phyloP scores from a whole-genome alignment of 92 coral and sea anemone genomes.

The Actinostola sp. region DNA sequence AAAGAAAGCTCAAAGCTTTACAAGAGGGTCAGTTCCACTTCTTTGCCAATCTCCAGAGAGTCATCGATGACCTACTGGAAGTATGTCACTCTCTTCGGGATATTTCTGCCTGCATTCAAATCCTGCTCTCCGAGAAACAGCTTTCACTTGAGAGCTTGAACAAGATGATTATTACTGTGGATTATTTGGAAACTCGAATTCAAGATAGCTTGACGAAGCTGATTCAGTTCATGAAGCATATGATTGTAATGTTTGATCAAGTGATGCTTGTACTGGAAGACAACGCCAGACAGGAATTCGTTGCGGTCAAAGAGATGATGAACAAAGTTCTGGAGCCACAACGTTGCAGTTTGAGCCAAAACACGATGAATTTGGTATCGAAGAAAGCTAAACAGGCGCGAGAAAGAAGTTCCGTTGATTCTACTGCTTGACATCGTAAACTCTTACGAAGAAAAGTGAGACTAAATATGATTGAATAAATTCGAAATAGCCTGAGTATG shows the following conservation, averaged over 20 bases:
- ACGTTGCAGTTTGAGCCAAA: slow-evolving; percentile 61
- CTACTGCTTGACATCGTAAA: slow-evolving; percentile 5
- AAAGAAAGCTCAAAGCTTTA: slow-evolving; percentile 61
- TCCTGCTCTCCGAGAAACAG: slow-evolving; percentile 44
- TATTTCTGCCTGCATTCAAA: slow-evolving; percentile 37
- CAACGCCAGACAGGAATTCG: slow-evolving; percentile 63
- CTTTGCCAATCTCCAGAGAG: slow-evolving; percentile 63
- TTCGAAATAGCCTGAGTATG: no score
- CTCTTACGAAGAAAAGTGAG: no score
- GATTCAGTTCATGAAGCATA: slow-evolving; percentile 78
- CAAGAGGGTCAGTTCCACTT: slow-evolving; percentile 79
- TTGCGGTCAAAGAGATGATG: slow-evolving; percentile 87
- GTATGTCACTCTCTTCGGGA: slow-evolving; percentile 62
- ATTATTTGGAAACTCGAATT: slow-evolving; percentile 76
- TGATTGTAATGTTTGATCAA: slow-evolving; percentile 79
- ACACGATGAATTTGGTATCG: slow-evolving; percentile 70
- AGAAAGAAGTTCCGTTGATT: slow-evolving; percentile 4
- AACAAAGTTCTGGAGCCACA: slow-evolving; percentile 70
- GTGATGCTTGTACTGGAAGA: slow-evolving; percentile 89
- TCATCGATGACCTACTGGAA: slow-evolving; percentile 60
- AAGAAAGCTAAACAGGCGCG: slow-evolving; percentile 44
- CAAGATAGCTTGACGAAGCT: slow-evolving; percentile 72
- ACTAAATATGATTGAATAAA: no score
- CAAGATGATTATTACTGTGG: slow-evolving; percentile 64
- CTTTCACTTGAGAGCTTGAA: slow-evolving; percentile 50